A percentile compares a stretch with the other conserved stretches of the same genome.
Evolutionary conservation across 2,113 vertebrate genomes (phyloP).

Genomic region (Salvelinus sp.): DNA sequence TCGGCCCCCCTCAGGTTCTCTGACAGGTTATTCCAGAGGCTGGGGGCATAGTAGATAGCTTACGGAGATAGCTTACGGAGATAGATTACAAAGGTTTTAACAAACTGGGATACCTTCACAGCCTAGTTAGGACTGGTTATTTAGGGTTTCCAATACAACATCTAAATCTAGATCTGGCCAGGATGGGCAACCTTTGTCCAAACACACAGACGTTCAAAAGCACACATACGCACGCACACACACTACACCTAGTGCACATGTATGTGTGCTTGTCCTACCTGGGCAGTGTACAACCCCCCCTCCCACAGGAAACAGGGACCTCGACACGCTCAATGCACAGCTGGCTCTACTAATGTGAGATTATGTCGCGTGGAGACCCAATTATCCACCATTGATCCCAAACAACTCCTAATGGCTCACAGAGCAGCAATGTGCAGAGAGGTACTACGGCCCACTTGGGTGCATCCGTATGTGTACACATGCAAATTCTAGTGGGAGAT

Average conservation of each 20-base stretch:
- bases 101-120: too few species aligned
- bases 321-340: constrained; percentile 49
- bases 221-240: background rate
- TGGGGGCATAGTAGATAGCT: too few species aligned
- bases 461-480: constrained; percentile 22
- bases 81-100: too few species aligned
- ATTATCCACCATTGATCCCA: constrained; percentile 67
- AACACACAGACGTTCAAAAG: constrained; percentile 59
- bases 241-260: background rate
- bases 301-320: constrained; percentile 29
- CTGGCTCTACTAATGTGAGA: constrained; percentile 63
- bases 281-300: background rate
- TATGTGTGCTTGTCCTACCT: background rate
- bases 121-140: too few species aligned
- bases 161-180: too few species aligned
- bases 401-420: constrained; percentile 46
- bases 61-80: too few species aligned
- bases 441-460: background rate
- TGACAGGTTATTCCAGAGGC: too few species aligned
- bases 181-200: background rate
- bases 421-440: constrained; percentile 17
- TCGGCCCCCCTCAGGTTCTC: too few species aligned
- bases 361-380: constrained; percentile 65
- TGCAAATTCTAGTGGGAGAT: constrained; percentile 12
- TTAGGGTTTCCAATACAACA: background rate